phyloP scores from a whole-genome alignment of 1,140 invertebrate species.

The Lordiphosa stackelbergi region DNA sequence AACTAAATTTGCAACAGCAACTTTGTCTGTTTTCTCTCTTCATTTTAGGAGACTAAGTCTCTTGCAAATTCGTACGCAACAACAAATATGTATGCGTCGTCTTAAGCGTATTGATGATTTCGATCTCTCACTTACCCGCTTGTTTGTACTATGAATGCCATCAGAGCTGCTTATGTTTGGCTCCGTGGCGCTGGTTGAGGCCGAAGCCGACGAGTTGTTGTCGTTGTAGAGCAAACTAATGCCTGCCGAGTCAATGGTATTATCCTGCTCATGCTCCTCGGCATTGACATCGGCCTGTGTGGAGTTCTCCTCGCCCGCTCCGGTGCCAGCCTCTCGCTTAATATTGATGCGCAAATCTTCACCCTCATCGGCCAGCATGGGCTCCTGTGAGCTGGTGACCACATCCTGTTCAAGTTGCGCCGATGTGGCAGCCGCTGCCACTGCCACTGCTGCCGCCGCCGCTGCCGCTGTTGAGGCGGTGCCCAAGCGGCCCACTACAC shows the following conservation, averaged over 20 bases:
- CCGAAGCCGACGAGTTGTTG: conserved; percentile 62
- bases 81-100: no score
- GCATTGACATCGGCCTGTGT: conserved; percentile 18
- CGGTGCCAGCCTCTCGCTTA: conserved; percentile 51
- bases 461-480: conserved; percentile 8
- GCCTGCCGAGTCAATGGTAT: conserved; percentile 82
- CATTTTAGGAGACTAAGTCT: no score
- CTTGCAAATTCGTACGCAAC: no score
- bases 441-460: conserved; percentile 7
- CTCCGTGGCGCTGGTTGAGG: conserved; percentile 66
- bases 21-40: no score
- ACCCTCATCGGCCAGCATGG: conserved; percentile 76
- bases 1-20: no score
- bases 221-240: conserved; percentile 59
- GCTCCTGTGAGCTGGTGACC: conserved; percentile 86
- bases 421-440: conserved; percentile 8
- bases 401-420: conserved; percentile 79
- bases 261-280: conserved; percentile 82
- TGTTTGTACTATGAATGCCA: conserved; percentile 77
- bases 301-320: conserved; percentile 7
- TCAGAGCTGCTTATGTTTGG: conserved; percentile 74
- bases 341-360: conserved; percentile 71
- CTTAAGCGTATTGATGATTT: no score
- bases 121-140: conserved; percentile 64
- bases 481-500: conserved; percentile 24